phyloP scores from a whole-genome alignment of 2,888 invertebrate species.

The Parnassius mnemosyne region DNA sequence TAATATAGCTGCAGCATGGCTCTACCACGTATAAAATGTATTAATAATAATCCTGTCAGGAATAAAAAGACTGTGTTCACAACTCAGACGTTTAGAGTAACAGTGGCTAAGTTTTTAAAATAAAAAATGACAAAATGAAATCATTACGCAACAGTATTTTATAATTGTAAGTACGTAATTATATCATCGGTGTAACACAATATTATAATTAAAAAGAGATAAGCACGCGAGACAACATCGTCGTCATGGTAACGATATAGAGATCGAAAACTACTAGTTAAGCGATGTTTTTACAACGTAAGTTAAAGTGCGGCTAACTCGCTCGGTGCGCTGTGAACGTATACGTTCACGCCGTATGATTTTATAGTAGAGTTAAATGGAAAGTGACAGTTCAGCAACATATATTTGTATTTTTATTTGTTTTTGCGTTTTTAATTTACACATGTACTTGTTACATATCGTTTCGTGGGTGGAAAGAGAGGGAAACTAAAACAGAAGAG shows the following conservation, averaged over 20 bases:
- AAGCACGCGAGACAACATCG: constrained; percentile 27
- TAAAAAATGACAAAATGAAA: not conserved
- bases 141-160: not conserved
- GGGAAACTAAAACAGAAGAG: too few species aligned
- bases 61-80: too few species aligned
- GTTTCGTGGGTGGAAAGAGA: too few species aligned
- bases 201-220: constrained; percentile 27
- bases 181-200: constrained; percentile 11
- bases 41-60: too few species aligned
- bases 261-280: constrained; percentile 49
- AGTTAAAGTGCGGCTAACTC: constrained; percentile 9
- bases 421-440: not conserved
- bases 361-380: constrained; percentile 38
- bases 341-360: constrained; percentile 34
- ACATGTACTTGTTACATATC: not conserved
- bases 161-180: not conserved
- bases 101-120: too few species aligned
- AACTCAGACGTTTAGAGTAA: too few species aligned
- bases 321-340: constrained; percentile 21
- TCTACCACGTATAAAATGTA: too few species aligned
- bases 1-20: too few species aligned
- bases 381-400: constrained; percentile 32
- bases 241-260: constrained; percentile 55
- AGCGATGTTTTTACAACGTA: constrained; percentile 28
- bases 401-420: too few species aligned